A percentile compares a stretch with the other conserved stretches of the same genome.
Conservation (phyloP, 2,797 vertebrate genomes). For the Melanotaenia nigrans region DNA sequence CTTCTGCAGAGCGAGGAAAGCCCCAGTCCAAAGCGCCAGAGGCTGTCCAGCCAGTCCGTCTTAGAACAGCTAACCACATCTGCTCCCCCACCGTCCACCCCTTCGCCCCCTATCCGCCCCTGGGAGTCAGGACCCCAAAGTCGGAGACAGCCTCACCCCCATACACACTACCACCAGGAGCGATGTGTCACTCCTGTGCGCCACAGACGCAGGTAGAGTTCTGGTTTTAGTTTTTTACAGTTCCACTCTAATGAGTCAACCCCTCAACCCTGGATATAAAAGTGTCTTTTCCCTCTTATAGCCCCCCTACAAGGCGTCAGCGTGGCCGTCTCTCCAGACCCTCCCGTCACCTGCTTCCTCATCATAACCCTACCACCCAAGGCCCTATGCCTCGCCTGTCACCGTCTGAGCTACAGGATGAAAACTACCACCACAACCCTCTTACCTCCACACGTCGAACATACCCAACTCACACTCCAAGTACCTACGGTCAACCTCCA, state of each 20-base stretch:
- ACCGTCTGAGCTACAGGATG: slow-evolving; percentile 86
- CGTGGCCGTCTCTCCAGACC: slow-evolving; percentile 92
- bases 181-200: slow-evolving; percentile 93
- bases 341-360: slow-evolving; percentile 86
- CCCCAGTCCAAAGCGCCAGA: slow-evolving; percentile 95
- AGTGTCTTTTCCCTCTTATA: slow-evolving; percentile 50
- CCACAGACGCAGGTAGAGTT: slow-evolving; percentile 91
- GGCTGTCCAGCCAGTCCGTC: slow-evolving; percentile 92
- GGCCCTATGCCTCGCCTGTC: slow-evolving; percentile 77
- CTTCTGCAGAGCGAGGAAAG: slow-evolving; percentile 90
- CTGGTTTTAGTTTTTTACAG: neutral
- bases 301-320: slow-evolving; percentile 93
- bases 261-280: neutral
- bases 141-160: slow-evolving; percentile 90
- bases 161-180: slow-evolving; percentile 92
- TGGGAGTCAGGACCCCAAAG: slow-evolving; percentile 95
- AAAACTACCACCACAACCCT: slow-evolving; percentile 90
- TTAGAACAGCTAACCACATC: slow-evolving; percentile 92
- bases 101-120: slow-evolving; percentile 96
- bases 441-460: slow-evolving; percentile 65
- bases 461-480: slow-evolving; percentile 74
- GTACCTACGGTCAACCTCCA: slow-evolving; percentile 75
- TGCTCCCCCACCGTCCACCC: slow-evolving; percentile 89
- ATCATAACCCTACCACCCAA: slow-evolving; percentile 73
- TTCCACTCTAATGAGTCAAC: neutral